A percentile compares a stretch with the other conserved stretches of the same genome.
These are phyloP conservation scores for Nebria salina DNA, from an alignment of 2,888 invertebrate genomes.

Conservation along the genomic window DNA sequence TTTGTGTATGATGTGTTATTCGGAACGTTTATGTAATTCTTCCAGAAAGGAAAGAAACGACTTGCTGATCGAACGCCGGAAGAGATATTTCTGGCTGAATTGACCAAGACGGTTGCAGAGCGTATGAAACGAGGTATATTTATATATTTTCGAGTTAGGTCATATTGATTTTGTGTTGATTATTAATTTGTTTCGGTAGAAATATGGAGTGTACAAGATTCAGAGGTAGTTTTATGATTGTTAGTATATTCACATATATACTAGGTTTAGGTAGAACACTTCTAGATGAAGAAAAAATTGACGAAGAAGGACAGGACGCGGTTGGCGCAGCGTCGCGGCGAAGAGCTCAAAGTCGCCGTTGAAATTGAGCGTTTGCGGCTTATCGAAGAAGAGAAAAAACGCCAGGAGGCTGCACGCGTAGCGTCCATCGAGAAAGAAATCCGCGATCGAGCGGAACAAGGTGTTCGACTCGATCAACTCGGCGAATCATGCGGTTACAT, in stretches of 20 bases:
- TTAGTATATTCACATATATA: background rate
- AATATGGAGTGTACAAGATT: slow-evolving; percentile 25
- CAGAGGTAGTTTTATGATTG: slow-evolving; percentile 3
- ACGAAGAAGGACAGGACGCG: slow-evolving; percentile 62
- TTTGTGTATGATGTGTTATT: no score
- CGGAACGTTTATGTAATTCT: no score
- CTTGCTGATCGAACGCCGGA: background rate
- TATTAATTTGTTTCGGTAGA: slow-evolving; percentile 7
- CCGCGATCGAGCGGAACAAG: slow-evolving; percentile 55
- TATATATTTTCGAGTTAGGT: no score
- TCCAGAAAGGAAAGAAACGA: no score
- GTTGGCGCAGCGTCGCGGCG: slow-evolving; percentile 61
- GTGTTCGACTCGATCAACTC: slow-evolving; percentile 56
- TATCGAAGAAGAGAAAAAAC: slow-evolving; percentile 53
- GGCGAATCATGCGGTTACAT: slow-evolving; percentile 10
- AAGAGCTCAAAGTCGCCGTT: slow-evolving; percentile 53
- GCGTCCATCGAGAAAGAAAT: slow-evolving; percentile 59
- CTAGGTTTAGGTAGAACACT: background rate
- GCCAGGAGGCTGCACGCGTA: slow-evolving; percentile 54
- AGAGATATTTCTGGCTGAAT: background rate
- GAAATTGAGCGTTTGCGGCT: slow-evolving; percentile 42
- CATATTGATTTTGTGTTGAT: background rate
- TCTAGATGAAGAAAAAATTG: slow-evolving; percentile 60
- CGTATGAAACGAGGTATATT: background rate
- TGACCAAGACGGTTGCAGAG: background rate